These are phyloP conservation scores for Pantala flavescens DNA, from an alignment of 1,140 invertebrate species.

Conservation along the genomic window DNA sequence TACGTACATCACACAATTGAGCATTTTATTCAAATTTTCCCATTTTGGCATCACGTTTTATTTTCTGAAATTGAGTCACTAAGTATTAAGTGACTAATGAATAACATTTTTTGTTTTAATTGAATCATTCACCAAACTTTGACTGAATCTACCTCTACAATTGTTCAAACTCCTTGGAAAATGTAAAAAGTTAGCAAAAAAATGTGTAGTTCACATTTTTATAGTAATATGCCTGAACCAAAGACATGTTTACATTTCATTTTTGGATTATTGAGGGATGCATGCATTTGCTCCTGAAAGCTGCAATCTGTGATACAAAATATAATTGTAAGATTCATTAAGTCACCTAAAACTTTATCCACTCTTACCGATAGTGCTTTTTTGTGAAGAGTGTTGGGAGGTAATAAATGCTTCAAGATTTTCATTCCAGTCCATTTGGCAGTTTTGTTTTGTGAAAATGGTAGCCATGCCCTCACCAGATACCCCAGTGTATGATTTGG, in stretches of 20 bases:
- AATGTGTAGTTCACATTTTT: not conserved
- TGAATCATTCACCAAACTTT: not conserved
- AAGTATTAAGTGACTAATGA: not conserved
- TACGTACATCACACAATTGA: too few species aligned
- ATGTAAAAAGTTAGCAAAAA: not conserved
- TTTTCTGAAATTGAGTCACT: too few species aligned
- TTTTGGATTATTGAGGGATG: not conserved
- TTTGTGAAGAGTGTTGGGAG: conserved; percentile 4
- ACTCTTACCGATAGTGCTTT: not conserved
- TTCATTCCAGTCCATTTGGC: not conserved
- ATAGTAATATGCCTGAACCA: conserved; percentile 12
- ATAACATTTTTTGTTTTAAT: not conserved
- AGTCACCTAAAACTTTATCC: not conserved
- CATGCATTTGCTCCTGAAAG: not conserved
- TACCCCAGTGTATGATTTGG: not conserved
- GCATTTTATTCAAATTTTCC: too few species aligned
- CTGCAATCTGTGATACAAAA: conserved; percentile 3
- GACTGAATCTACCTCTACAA: not conserved
- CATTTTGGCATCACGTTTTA: too few species aligned
- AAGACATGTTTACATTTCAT: not conserved
- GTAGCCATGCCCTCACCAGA: not conserved
- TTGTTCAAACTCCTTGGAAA: not conserved
- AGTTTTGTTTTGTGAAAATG: not conserved
- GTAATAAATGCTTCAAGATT: not conserved
- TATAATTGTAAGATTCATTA: not conserved